Conservation (phyloP, 2,797 vertebrate species). For the Pipistrellus nathusii region DNA sequence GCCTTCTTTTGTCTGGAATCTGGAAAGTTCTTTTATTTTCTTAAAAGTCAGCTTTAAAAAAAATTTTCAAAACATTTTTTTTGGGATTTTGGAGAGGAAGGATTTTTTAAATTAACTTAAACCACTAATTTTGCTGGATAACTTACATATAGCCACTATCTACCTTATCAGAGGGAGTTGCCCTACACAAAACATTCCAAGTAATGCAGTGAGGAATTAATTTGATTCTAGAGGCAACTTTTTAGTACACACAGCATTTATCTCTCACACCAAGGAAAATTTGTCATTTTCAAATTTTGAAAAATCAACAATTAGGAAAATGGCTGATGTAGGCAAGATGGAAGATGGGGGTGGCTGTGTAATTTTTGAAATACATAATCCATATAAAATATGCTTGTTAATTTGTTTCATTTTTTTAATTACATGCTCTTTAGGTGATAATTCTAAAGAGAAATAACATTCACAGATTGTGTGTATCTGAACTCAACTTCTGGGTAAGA, state of each 20-base stretch:
- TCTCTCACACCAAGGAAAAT: neutral
- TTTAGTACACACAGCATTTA: neutral
- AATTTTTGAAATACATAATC: neutral
- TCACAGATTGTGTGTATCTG: constrained; percentile 87
- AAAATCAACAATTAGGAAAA: constrained; percentile 13
- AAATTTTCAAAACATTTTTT: neutral
- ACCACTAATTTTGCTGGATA: neutral
- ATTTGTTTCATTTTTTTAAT: constrained; percentile 50
- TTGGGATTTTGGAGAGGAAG: neutral
- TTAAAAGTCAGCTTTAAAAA: neutral
- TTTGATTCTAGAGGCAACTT: neutral
- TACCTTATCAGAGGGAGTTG: neutral
- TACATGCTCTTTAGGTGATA: constrained; percentile 89
- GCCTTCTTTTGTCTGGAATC: neutral
- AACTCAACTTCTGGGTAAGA: constrained; percentile 92
- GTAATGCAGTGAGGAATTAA: neutral
- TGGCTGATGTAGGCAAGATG: neutral
- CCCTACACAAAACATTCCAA: neutral
- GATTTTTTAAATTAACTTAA: constrained; percentile 7
- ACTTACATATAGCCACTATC: neutral
- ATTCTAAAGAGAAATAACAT: constrained; percentile 89
- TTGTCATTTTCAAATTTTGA: neutral
- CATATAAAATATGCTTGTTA: constrained; percentile 14
- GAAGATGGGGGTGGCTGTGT: neutral
- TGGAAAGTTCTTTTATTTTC: neutral